Evolutionary conservation across 2,797 vertebrate genomes (phyloP).

Genomic region (Pangasius sanitwongsei): DNA sequence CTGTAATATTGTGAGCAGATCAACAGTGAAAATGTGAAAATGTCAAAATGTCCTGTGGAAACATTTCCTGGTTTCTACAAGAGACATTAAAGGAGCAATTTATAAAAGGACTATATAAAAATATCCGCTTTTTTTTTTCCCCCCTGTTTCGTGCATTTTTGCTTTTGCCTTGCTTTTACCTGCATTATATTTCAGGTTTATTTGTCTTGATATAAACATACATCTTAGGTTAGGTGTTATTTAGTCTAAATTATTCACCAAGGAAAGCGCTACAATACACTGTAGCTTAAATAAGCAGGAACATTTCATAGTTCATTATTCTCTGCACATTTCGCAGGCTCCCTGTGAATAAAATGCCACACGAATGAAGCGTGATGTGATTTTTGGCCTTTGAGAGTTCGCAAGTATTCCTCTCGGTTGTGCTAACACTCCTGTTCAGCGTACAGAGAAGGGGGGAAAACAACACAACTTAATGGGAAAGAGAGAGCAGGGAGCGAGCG

Average conservation of each 20-base stretch:
- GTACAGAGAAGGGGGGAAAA: constrained; percentile 15
- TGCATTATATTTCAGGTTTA: neutral
- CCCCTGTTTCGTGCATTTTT: neutral
- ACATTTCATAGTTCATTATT: neutral
- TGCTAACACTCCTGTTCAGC: neutral
- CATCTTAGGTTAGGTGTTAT: neutral
- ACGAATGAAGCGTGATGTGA: neutral
- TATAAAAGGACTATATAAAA: neutral
- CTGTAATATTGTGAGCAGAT: neutral
- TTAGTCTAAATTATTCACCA: neutral
- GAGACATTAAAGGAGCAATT: neutral
- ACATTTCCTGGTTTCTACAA: neutral
- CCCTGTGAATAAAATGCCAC: neutral
- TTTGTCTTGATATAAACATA: neutral
- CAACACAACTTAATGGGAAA: constrained; percentile 14
- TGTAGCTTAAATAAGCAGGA: neutral
- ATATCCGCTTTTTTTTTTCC: neutral
- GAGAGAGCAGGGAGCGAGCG: neutral
- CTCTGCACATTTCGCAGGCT: neutral
- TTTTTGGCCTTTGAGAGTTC: constrained; percentile 16
- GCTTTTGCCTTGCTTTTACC: neutral
- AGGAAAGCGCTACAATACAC: neutral
- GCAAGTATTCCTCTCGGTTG: neutral
- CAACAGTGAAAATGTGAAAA: neutral
- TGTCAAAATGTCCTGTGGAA: neutral